These are phyloP conservation scores for Harpalus rubripes DNA, from an alignment of 2,888 invertebrate genomes.

Conservation along the genomic window DNA sequence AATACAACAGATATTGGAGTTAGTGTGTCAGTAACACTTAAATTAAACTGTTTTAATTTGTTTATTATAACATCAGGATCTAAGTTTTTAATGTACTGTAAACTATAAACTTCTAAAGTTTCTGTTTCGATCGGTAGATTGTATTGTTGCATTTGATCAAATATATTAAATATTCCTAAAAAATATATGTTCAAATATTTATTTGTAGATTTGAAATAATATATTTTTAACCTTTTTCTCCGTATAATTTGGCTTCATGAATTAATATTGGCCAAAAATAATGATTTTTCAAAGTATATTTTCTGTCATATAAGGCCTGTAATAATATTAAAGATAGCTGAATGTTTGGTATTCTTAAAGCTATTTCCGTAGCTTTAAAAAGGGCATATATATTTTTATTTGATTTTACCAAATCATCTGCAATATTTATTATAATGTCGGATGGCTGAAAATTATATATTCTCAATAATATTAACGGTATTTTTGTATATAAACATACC, in stretches of 20 bases:
- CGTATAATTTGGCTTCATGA: constrained; percentile 77
- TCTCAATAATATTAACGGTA: too few relatives aligned
- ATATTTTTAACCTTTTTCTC: constrained; percentile 78
- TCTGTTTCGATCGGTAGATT: constrained; percentile 80
- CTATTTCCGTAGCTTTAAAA: constrained; percentile 75
- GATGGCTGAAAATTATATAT: constrained; percentile 75
- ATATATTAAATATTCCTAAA: constrained; percentile 79
- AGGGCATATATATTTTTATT: constrained; percentile 78
- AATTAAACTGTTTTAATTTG: constrained; percentile 78
- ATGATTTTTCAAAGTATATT: constrained; percentile 78
- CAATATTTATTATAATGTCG: constrained; percentile 76
- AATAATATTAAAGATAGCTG: constrained; percentile 78
- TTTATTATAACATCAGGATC: constrained; percentile 79
- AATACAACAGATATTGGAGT: constrained; percentile 79
- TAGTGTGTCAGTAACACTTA: constrained; percentile 75
- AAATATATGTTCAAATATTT: constrained; percentile 18
- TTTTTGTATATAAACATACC: constrained; percentile 74
- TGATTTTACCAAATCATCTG: constrained; percentile 78
- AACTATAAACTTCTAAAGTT: constrained; percentile 79
- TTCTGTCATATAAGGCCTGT: constrained; percentile 69
- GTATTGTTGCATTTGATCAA: constrained; percentile 80
- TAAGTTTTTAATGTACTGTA: constrained; percentile 80
- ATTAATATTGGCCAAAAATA: constrained; percentile 85
- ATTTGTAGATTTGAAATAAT: neutral
- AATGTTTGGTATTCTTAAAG: constrained; percentile 78